Conservation (phyloP, 2,888 invertebrate species). For the Leptothorax acervorum region DNA sequence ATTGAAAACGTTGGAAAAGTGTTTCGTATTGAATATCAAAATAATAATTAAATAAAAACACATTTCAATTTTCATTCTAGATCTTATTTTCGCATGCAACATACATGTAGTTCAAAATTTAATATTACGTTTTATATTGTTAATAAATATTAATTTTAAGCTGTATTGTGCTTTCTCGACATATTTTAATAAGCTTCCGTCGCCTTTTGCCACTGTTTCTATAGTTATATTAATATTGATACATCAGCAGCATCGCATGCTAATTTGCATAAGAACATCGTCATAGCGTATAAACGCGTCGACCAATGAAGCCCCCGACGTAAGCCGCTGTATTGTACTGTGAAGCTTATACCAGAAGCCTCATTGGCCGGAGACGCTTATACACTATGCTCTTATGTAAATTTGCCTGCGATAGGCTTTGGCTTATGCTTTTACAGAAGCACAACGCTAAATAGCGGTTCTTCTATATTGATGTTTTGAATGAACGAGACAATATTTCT, state of each 20-base stretch:
- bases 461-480: background rate
- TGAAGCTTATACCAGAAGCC: conserved; percentile 45
- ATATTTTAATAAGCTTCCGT: conserved; percentile 22
- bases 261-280: conserved; percentile 51
- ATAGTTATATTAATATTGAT: conserved; percentile 55
- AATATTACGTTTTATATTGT: background rate
- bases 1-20: background rate
- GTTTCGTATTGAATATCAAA: background rate
- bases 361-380: conserved; percentile 48
- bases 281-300: conserved; percentile 45
- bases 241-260: conserved; percentile 44
- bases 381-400: conserved; percentile 50
- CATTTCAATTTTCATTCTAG: background rate
- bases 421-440: conserved; percentile 40
- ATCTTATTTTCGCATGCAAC: background rate
- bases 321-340: conserved; percentile 50
- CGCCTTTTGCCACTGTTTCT: conserved; percentile 20
- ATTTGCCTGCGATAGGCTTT: conserved; percentile 38
- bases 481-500: background rate
- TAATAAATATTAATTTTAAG: conserved; percentile 26
- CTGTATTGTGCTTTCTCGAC: conserved; percentile 11
- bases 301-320: conserved; percentile 44
- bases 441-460: conserved; percentile 25
- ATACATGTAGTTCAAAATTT: background rate
- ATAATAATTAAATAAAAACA: background rate